These are phyloP conservation scores for Antechinus flavipes DNA, from an alignment of 2,113 vertebrate species.

Conservation along the genomic window DNA sequence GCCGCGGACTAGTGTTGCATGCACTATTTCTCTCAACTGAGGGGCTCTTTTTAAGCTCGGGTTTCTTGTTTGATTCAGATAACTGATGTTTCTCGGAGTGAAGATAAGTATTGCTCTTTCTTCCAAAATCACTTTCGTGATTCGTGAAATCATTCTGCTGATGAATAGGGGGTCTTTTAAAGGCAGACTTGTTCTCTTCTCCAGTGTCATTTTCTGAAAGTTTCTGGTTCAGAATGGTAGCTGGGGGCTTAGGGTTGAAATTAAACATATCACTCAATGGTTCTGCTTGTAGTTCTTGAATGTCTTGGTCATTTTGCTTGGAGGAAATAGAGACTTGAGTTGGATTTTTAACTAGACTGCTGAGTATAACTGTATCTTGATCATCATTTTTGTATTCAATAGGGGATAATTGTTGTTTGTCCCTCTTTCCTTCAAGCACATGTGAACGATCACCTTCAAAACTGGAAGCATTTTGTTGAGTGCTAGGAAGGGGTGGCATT, in stretches of 20 bases:
- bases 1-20: not conserved
- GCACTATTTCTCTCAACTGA: not conserved
- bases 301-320: conserved; percentile 50
- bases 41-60: accelerated
- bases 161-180: not conserved
- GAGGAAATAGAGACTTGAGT: not conserved
- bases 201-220: not conserved
- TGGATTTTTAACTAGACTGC: not conserved
- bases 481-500: not conserved
- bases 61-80: not conserved
- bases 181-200: accelerated
- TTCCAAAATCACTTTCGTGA: not conserved
- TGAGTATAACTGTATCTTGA: not conserved
- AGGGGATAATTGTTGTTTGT: not conserved
- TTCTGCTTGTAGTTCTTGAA: not conserved
- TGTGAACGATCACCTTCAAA: not conserved
- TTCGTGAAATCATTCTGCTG: not conserved
- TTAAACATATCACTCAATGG: not conserved
- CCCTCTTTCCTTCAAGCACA: not conserved
- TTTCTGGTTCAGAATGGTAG: not conserved
- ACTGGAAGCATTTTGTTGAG: not conserved
- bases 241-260: not conserved
- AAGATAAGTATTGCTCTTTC: not conserved
- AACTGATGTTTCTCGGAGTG: not conserved
- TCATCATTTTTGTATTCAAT: not conserved